Percentiles rank a stretch among this genome's conserved stretches.
Evolutionary conservation across 92 coral and sea anemone genomes (phyloP).

Genomic region (Pocillopora grandis): DNA sequence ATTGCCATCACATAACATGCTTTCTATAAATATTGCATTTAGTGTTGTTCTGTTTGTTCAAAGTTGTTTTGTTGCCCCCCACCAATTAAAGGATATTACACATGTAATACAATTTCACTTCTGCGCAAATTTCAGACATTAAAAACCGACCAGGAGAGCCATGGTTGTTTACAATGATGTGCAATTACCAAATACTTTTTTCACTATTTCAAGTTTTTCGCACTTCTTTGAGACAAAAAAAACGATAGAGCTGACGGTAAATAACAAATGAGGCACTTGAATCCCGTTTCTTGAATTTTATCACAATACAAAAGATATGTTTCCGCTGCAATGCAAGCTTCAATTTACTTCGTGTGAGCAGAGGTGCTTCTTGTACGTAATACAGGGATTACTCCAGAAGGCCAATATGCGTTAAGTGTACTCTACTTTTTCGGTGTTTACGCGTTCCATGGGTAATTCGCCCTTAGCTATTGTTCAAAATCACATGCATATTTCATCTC

Average conservation of each 20-base stretch:
- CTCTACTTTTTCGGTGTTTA: neutral
- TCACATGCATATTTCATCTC: slow-evolving; percentile 11
- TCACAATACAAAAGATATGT: too few species aligned
- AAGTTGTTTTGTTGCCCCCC: slow-evolving; percentile 20
- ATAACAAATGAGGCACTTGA: neutral
- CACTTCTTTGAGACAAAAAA: neutral
- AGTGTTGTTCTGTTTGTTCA: slow-evolving; percentile 30
- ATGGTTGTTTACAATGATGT: neutral
- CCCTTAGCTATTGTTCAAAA: neutral
- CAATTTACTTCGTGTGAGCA: neutral
- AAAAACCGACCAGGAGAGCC: neutral
- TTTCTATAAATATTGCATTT: neutral
- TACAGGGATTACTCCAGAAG: neutral
- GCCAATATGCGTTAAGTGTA: slow-evolving; percentile 6
- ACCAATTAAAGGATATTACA: slow-evolving; percentile 6
- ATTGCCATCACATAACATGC: neutral
- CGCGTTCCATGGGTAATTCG: neutral
- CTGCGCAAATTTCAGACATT: neutral
- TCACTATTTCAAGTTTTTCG: too few species aligned
- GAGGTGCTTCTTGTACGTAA: slow-evolving; percentile 21
- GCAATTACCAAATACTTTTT: neutral
- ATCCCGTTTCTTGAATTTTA: neutral
- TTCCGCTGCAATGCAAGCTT: neutral
- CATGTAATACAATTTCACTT: neutral
- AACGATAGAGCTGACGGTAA: neutral